These are phyloP conservation scores for Agrilus mali DNA, from an alignment of 2,888 invertebrate genomes.

Conservation along the genomic window DNA sequence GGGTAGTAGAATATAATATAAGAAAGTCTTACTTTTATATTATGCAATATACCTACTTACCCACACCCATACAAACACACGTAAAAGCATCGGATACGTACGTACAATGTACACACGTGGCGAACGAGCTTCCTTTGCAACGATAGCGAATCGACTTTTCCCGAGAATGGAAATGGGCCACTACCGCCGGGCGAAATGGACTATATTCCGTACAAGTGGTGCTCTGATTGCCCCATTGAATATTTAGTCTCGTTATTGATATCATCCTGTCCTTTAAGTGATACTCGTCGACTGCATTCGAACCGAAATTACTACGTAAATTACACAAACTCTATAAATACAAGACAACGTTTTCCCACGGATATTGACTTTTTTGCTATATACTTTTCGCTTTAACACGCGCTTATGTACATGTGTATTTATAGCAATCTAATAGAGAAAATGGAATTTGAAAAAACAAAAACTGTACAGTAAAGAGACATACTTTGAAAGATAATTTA, in stretches of 20 bases:
- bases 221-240: conserved; percentile 32
- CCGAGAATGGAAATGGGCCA: conserved; percentile 32
- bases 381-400: not conserved
- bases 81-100: no score
- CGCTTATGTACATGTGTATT: not conserved
- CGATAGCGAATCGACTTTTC: conserved; percentile 10
- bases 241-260: conserved; percentile 35
- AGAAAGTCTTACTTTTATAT: no score
- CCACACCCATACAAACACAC: no score
- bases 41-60: no score
- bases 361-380: not conserved
- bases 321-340: no score
- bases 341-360: not conserved
- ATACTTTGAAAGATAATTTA: no score
- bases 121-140: no score
- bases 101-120: no score
- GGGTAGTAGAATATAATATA: no score
- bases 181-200: conserved; percentile 9
- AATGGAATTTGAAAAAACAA: no score
- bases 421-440: no score
- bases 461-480: no score
- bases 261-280: conserved; percentile 29
- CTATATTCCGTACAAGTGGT: conserved; percentile 18
- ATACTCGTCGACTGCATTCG: conserved; percentile 25
- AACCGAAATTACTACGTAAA: not conserved